Percentiles rank a stretch among this genome's conserved stretches.
Evolutionary conservation across 2,888 invertebrate species (phyloP).

Genomic region (Drosophila nigricruria): DNA sequence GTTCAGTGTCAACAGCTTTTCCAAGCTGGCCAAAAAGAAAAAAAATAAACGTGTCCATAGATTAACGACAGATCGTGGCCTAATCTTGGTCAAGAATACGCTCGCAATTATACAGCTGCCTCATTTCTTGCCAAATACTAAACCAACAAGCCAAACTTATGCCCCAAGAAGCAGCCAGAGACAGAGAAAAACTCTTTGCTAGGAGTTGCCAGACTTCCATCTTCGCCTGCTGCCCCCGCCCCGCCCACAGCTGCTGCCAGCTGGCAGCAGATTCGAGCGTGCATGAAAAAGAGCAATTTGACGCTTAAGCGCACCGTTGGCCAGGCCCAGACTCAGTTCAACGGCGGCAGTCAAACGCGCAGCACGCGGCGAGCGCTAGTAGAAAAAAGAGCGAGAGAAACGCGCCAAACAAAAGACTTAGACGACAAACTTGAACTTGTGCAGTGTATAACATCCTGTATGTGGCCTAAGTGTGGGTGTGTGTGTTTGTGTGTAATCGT

Average conservation of each 20-base stretch:
- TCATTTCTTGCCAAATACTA: slow-evolving; percentile 27
- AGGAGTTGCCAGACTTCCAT: slow-evolving; percentile 25
- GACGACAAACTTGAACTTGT: slow-evolving; percentile 83
- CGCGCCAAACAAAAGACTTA: slow-evolving; percentile 66
- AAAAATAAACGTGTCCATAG: slow-evolving; percentile 43
- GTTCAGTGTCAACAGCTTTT: slow-evolving; percentile 64
- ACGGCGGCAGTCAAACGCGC: slow-evolving; percentile 82
- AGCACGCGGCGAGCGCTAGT: slow-evolving; percentile 67
- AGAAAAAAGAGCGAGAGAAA: slow-evolving; percentile 23
- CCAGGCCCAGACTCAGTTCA: slow-evolving; percentile 82
- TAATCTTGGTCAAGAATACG: slow-evolving; percentile 58
- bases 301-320: slow-evolving; percentile 77
- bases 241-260: slow-evolving; percentile 8
- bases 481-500: slow-evolving; percentile 10
- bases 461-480: slow-evolving; percentile 15
- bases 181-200: slow-evolving; percentile 27
- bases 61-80: slow-evolving; percentile 27
- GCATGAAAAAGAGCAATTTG: slow-evolving; percentile 68
- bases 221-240: not conserved
- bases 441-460: slow-evolving; percentile 35
- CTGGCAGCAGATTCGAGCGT: slow-evolving; percentile 22
- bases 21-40: slow-evolving; percentile 22
- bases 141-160: slow-evolving; percentile 42
- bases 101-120: not conserved
- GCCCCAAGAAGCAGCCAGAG: slow-evolving; percentile 34